Evolutionary conservation across 2,888 invertebrate genomes (phyloP), one percentile per base, ranked within the genome.

Genomic region (Diarsia dahlii): DNA sequence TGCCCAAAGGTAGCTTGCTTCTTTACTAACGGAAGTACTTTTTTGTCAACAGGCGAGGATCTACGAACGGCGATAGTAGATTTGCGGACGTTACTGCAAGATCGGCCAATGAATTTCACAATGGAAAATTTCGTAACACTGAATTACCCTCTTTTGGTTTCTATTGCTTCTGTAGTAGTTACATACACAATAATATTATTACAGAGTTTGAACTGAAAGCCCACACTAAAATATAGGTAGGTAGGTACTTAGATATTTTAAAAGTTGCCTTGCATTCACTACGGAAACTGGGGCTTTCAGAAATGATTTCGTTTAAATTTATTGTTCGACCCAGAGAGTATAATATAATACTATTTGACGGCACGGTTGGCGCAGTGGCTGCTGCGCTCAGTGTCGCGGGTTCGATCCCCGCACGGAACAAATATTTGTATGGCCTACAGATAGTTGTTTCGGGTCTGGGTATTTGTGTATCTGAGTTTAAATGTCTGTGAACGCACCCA

Each of bases 111-210:
- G 28, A 80, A 81, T 56, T 95, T 95, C 82, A 93, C 91, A 82
- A 91, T 94, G 91, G 93, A 93, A 0, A 89, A 94, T 76, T 94
- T 95, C 82, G 91, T 92, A 71, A 86, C 88, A n/a, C 85, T 95
- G 6, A 92, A 94, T 79, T 93, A 94, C 78, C 89, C 92, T 0
- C 85, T 94, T 45, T 87, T 95, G 3, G 86, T 92, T 2, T 95
- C 95, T 39, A 91, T 93, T n/a, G 87, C 93, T 9, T 95, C 95
- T 3, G 92, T 93, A 4, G 93, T 94, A 28, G 93, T 93, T 28
- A 95, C 95, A 1, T 95, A 95, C 77, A 93, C 94, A 0, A 95
- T 95, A 45, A 95, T 95, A 87, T 82, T 95, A 60, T 74, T 95
- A 71, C 95, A 95, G 85, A 94, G 84, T 81, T 76, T 90, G 18